phyloP scores from a whole-genome alignment of 2,113 vertebrate genomes.

The Fregata magnificens region DNA sequence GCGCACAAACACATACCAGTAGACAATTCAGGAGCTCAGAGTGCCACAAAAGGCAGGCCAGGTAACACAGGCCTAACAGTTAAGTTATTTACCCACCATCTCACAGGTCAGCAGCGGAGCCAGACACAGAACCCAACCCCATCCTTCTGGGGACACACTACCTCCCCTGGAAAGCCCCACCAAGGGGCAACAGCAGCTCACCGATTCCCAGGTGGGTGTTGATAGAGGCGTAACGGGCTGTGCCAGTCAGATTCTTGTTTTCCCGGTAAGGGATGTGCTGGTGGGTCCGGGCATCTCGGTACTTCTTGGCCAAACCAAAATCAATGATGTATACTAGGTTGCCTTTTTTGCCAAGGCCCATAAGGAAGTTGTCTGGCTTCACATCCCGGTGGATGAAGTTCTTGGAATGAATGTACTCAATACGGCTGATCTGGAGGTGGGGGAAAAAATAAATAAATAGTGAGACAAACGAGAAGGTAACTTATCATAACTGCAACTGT shows the following conservation, averaged over 20 bases:
- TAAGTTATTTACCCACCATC: neutral
- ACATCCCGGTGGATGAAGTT: constrained; percentile 98
- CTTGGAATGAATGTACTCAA: constrained; percentile 98
- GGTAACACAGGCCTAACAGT: neutral
- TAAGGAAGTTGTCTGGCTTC: constrained; percentile 96
- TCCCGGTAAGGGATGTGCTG: constrained; percentile 98
- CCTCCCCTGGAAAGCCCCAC: neutral
- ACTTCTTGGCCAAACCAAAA: constrained; percentile 96
- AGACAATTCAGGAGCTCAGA: neutral
- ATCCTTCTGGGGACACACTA: neutral
- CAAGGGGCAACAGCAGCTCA: constrained; percentile 59
- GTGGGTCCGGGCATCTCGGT: constrained; percentile 94
- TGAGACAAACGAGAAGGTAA: neutral
- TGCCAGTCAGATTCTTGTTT: constrained; percentile 98
- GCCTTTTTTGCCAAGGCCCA: constrained; percentile 97
- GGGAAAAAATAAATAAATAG: neutral
- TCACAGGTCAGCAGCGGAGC: neutral
- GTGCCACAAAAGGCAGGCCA: neutral
- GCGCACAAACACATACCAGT: neutral
- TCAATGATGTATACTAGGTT: constrained; percentile 99
- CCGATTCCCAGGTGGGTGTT: constrained; percentile 97
- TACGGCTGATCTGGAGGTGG: constrained; percentile 87
- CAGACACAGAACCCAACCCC: neutral
- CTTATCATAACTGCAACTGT: neutral
- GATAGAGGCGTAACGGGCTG: constrained; percentile 95